Conservation (phyloP, 2,888 invertebrate species). For the Heliconius ismenius region DNA sequence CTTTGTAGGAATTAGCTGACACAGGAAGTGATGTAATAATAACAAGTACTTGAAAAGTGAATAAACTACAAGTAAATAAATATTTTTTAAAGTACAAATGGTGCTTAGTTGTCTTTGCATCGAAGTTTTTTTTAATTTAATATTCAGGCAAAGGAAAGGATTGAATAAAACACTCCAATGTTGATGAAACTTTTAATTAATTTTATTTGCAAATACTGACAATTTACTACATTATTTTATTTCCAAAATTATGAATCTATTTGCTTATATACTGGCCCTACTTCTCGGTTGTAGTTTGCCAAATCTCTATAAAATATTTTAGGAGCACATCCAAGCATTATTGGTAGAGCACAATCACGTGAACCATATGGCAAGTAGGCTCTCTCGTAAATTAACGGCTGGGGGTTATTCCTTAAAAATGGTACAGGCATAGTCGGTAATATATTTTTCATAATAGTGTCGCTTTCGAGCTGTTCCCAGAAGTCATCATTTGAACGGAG, state of each 20-base stretch:
- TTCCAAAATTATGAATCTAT: neutral
- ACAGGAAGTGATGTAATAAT: constrained; percentile 24
- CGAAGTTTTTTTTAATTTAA: neutral
- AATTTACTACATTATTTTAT: neutral
- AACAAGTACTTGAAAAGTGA: neutral
- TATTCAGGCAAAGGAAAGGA: neutral
- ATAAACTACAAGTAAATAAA: neutral
- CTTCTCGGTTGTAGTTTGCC: neutral
- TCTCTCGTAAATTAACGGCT: neutral
- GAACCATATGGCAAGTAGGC: constrained; percentile 22
- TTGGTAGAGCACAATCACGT: constrained; percentile 53
- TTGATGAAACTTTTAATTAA: neutral
- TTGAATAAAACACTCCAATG: neutral
- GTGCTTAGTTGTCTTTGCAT: neutral
- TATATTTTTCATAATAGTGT: constrained; percentile 66
- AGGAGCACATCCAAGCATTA: constrained; percentile 61
- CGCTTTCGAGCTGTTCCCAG: constrained; percentile 58
- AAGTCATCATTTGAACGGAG: constrained; percentile 51
- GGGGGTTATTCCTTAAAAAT: constrained; percentile 49
- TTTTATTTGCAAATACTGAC: neutral
- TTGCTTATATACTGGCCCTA: neutral
- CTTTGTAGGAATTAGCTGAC: constrained; percentile 1
- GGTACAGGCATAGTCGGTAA: constrained; percentile 69
- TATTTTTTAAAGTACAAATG: neutral
- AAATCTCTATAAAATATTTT: constrained; percentile 50